Conservation (phyloP, 2,888 invertebrate genomes). For the Tuberolachnus salignus region DNA sequence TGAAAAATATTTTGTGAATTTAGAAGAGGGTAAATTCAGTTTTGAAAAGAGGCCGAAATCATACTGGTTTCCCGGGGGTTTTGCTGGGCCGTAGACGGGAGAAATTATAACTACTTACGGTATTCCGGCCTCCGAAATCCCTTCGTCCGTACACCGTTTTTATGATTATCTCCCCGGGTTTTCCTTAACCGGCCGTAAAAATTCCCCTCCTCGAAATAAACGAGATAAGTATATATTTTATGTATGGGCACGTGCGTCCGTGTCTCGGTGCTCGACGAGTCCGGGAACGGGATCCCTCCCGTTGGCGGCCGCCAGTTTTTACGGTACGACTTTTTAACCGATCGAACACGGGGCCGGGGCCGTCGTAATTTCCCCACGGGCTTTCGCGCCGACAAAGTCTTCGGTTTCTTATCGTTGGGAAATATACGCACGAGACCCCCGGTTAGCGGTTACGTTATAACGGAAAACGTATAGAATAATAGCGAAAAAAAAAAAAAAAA, state of each 20-base stretch:
- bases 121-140: neutral
- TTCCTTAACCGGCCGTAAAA: neutral
- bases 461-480: neutral
- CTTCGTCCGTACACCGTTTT: neutral
- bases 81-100: too few species aligned
- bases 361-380: constrained; percentile 49
- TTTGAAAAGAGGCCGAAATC: too few species aligned
- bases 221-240: neutral
- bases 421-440: neutral
- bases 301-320: constrained; percentile 5
- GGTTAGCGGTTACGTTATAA: neutral
- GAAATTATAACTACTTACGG: too few species aligned
- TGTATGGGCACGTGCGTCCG: neutral
- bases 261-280: neutral
- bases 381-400: neutral
- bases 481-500: too few species aligned
- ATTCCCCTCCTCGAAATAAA: constrained; percentile 6
- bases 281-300: too few species aligned
- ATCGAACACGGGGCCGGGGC: constrained; percentile 13
- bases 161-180: constrained; percentile 14
- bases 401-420: constrained; percentile 39
- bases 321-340: constrained; percentile 38
- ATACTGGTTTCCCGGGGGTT: too few species aligned
- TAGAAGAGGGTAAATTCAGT: too few species aligned
- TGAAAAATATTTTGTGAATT: too few species aligned